These are phyloP conservation scores for Pardalotus punctatus DNA, from an alignment of 2,113 vertebrate species.

Conservation along the genomic window DNA sequence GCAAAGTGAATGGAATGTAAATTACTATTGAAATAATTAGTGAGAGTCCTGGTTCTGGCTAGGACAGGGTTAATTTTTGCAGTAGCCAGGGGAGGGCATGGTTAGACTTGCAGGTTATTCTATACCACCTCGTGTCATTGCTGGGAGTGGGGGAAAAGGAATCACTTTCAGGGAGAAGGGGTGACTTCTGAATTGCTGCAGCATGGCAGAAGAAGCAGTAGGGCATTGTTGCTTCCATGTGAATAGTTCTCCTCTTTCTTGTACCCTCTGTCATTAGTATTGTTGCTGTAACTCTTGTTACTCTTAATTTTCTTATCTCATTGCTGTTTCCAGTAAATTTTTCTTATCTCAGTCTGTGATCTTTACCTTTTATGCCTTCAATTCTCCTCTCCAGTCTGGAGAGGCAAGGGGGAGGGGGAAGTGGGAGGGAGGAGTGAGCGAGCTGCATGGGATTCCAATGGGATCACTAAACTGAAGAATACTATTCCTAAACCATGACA, in stretches of 20 bases:
- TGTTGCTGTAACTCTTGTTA: neutral
- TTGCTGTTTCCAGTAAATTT: neutral
- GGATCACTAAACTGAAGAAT: neutral
- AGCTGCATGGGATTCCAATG: neutral
- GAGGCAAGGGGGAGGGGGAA: neutral
- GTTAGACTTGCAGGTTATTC: neutral
- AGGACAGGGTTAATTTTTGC: neutral
- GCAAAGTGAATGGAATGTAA: neutral
- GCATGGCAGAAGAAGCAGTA: neutral
- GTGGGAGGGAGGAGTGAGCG: neutral
- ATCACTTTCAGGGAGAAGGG: neutral
- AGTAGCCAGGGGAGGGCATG: neutral
- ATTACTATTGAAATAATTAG: neutral
- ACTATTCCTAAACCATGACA: neutral
- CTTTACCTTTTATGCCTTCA: neutral
- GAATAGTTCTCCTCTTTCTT: neutral
- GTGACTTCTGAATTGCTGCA: neutral
- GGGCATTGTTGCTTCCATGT: neutral
- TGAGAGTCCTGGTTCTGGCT: neutral
- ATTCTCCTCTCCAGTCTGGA: neutral
- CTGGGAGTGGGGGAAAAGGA: accelerated
- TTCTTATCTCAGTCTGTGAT: neutral
- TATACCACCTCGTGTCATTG: accelerated
- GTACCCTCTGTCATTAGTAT: neutral
- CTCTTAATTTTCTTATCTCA: neutral